phyloP scores from a whole-genome alignment of 2,797 vertebrate genomes.

The Chiroxiphia lanceolata region DNA sequence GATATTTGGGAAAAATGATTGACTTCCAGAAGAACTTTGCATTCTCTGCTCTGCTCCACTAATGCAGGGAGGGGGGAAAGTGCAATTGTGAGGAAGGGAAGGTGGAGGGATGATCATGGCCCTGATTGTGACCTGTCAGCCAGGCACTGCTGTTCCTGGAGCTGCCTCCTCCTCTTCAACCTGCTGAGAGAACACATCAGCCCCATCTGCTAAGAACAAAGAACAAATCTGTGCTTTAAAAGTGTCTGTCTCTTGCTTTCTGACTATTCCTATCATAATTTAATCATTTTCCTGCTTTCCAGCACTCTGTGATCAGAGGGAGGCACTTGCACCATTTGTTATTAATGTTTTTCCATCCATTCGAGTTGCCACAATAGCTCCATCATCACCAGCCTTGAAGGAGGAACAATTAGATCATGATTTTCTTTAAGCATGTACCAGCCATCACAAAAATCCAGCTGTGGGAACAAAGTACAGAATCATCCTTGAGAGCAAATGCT shows the following conservation, averaged over 20 bases:
- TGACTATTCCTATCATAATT: neutral
- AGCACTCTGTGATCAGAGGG: neutral
- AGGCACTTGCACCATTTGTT: neutral
- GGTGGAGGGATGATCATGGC: neutral
- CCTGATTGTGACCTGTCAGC: neutral
- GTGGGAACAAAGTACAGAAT: slow-evolving; percentile 29
- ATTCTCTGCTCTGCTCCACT: neutral
- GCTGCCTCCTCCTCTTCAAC: neutral
- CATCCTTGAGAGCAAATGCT: neutral
- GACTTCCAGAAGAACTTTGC: neutral
- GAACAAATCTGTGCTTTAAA: neutral
- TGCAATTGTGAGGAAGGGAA: neutral
- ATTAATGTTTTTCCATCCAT: neutral
- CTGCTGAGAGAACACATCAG: neutral
- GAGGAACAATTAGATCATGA: slow-evolving; percentile 18
- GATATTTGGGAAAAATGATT: neutral
- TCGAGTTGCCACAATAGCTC: neutral
- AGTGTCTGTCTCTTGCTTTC: neutral
- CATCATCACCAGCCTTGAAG: neutral
- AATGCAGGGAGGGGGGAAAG: neutral
- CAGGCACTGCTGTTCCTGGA: neutral
- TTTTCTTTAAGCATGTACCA: slow-evolving; percentile 28
- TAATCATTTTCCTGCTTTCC: neutral
- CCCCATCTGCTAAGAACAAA: neutral
- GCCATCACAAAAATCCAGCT: slow-evolving; percentile 53